phyloP scores from a whole-genome alignment of 2,888 invertebrate species.

The Noctua fimbriata region DNA sequence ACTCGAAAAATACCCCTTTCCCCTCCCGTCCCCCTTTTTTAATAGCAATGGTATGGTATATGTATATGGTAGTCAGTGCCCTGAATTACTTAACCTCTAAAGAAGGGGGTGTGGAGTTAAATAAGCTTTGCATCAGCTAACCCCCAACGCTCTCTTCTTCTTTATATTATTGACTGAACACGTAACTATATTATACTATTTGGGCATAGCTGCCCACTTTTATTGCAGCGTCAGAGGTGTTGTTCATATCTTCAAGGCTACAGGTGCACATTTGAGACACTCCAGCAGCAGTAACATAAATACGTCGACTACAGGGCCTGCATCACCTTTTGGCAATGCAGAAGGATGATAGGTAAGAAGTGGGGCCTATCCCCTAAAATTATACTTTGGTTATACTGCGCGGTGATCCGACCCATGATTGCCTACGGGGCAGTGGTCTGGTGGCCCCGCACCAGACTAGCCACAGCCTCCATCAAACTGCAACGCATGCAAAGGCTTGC shows the following conservation, averaged over 20 bases:
- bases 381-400: too few species aligned
- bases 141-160: neutral
- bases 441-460: too few species aligned
- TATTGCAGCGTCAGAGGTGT: neutral
- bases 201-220: neutral
- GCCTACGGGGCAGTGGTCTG: too few species aligned
- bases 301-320: too few species aligned
- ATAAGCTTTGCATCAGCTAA: neutral
- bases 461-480: too few species aligned
- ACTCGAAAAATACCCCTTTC: neutral
- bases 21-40: neutral
- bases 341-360: too few species aligned
- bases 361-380: too few species aligned
- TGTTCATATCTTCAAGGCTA: neutral
- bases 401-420: too few species aligned
- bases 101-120: neutral
- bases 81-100: neutral
- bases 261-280: neutral
- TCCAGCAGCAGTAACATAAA: neutral
- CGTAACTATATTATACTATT: neutral
- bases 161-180: neutral
- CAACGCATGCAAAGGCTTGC: too few species aligned
- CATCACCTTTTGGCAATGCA: too few species aligned
- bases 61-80: too few species aligned
- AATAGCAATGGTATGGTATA: too few species aligned